Conservation (phyloP, 2,113 vertebrate genomes). For the Notothenia rossii region DNA sequence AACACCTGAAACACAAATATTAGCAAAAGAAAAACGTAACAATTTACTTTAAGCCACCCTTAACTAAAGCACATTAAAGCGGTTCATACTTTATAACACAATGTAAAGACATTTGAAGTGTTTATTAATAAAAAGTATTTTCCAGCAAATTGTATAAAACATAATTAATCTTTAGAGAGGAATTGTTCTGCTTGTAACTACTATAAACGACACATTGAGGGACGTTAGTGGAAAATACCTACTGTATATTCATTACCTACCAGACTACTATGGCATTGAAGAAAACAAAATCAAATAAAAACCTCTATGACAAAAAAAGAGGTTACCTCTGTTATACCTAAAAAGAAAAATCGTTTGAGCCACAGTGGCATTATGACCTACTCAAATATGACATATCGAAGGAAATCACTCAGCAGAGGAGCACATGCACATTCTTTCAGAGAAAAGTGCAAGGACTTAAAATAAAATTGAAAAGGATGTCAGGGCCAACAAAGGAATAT, state of each 20-base stretch:
- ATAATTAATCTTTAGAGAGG: too few relatives aligned
- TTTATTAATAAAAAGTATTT: neutral
- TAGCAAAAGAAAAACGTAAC: neutral
- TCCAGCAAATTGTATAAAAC: neutral
- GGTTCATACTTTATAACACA: neutral
- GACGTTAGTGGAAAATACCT: too few relatives aligned
- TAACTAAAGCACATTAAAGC: neutral
- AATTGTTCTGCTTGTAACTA: too few relatives aligned
- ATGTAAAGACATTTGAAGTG: neutral
- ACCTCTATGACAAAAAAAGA: neutral
- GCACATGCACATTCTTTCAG: conserved; percentile 1
- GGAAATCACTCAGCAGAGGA: conserved; percentile 32
- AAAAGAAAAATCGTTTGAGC: conserved; percentile 2
- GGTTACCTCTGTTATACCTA: conserved; percentile 1
- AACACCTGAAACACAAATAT: neutral
- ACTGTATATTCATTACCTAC: neutral
- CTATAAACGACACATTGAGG: too few relatives aligned
- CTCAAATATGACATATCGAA: conserved; percentile 37
- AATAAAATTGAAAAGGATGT: conserved; percentile 28
- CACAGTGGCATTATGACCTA: conserved; percentile 35
- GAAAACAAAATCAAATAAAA: neutral
- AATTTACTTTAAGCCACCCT: neutral
- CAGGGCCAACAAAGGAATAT: conserved; percentile 26
- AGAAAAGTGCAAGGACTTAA: conserved; percentile 19
- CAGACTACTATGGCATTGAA: neutral